Percentiles rank a stretch among this genome's conserved stretches.
Evolutionary conservation across 1,140 invertebrate genomes (phyloP).

Genomic region (Dreissena rostriformis): DNA sequence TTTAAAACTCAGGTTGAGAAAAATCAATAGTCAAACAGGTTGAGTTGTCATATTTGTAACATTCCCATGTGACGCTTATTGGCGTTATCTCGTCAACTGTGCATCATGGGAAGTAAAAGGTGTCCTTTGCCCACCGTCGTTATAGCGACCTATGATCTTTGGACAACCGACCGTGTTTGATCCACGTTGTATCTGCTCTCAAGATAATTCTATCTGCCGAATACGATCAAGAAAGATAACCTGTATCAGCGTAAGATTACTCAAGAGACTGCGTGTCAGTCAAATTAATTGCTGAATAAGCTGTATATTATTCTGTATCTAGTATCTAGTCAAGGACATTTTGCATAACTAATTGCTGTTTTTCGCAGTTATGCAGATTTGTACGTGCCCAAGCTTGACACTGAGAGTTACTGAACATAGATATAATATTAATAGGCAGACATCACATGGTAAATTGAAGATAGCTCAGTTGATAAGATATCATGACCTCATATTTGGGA

Average conservation of each 20-base stretch:
- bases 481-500: too few species aligned
- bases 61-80: constrained; percentile 28
- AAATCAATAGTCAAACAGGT: neutral
- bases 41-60: neutral
- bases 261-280: constrained; percentile 40
- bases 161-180: constrained; percentile 19
- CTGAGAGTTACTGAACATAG: too few species aligned
- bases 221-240: constrained; percentile 31
- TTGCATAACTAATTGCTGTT: constrained; percentile 35
- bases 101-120: constrained; percentile 37
- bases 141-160: constrained; percentile 41
- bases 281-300: constrained; percentile 35
- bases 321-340: constrained; percentile 22
- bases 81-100: constrained; percentile 17
- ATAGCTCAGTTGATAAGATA: too few species aligned
- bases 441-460: too few species aligned
- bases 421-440: too few species aligned
- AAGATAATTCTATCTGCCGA: constrained; percentile 22
- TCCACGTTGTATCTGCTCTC: constrained; percentile 11
- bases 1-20: neutral
- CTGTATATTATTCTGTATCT: constrained; percentile 22
- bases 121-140: constrained; percentile 21
- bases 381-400: too few species aligned
- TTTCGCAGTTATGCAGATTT: neutral
- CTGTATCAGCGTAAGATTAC: constrained; percentile 24